Base-by-base conservation (phyloP, 1,140 invertebrate genomes). In the Hypothenemus hampei region DNA sequence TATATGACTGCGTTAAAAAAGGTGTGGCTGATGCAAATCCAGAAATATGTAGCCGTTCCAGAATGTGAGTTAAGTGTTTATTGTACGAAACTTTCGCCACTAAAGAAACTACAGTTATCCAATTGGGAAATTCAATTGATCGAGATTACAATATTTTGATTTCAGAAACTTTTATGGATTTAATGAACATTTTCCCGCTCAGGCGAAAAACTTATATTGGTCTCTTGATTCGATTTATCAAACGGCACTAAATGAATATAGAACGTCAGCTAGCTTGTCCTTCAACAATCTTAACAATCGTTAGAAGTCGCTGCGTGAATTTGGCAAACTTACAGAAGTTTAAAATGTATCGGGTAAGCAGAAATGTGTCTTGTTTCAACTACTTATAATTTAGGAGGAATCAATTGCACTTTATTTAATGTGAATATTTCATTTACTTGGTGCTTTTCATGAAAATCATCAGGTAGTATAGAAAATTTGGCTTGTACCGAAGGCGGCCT, bases 1-100 rank as follows among this genome's bases (percentile, higher is more conserved):
- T 98, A 0, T 82, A 89, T 50, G 92, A 97, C 53, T 83, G 87
- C 0, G 85, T 98, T 4, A 89, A 90, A 63, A 87, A 87, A 61
- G 93, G 91, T 3, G 86, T 97, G 29, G 81, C 83, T 4, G 96
- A 98, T 78, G 93, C 95, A 0, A 94, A 98, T 72, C 77, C 85
- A 13, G 88, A 93, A 57, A 91, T 93, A 4, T 76, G 95, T 65
- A 80, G 78, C 1, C 77, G 78, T 63, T 84, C 86, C 0, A 76
- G 89, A 63, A 84, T 81, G 85, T 87, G 65, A 72, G 73, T 71
- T 26, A 20, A n/a, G 1, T 40, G 19, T 5, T 39, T 13, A 26
- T 13, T n/a, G 11, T 8, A 13, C 16, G 3, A 39, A 39, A 11
- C 2, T 2, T 39, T 39, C 1, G n/a, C n/a, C n/a, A n/a, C n/a